These are phyloP conservation scores for Scatophagus argus DNA, from an alignment of 2,113 vertebrate species.

Conservation along the genomic window DNA sequence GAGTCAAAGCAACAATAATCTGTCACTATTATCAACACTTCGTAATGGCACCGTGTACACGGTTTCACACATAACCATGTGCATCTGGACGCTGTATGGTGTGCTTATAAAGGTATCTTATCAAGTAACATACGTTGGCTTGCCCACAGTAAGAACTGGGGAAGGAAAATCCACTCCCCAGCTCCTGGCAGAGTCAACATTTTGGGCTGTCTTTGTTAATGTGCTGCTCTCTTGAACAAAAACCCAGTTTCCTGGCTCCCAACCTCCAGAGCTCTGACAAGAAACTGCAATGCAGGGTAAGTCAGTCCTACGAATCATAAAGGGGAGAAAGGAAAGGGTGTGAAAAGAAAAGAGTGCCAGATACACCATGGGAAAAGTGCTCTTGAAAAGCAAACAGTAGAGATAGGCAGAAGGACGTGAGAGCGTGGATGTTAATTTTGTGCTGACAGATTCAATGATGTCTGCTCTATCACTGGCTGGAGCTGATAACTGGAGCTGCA, in stretches of 20 bases:
- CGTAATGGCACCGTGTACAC: neutral
- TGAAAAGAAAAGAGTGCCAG: constrained; percentile 36
- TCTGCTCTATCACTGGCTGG: constrained; percentile 36
- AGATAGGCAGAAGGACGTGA: constrained; percentile 42
- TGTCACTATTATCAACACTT: neutral
- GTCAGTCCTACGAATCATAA: constrained; percentile 25
- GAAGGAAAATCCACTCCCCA: constrained; percentile 16
- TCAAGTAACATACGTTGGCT: constrained; percentile 10
- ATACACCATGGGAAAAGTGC: constrained; percentile 28
- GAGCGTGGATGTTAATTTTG: constrained; percentile 31
- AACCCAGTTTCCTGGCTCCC: constrained; percentile 39
- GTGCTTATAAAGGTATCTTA: constrained; percentile 5
- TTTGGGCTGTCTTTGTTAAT: constrained; percentile 25
- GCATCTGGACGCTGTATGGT: constrained; percentile 9
- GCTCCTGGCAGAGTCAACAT: constrained; percentile 39
- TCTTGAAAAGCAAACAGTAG: constrained; percentile 22
- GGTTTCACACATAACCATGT: constrained; percentile 1
- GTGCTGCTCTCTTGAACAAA: constrained; percentile 34
- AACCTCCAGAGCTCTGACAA: constrained; percentile 52
- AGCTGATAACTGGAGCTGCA: constrained; percentile 51
- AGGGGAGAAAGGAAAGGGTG: constrained; percentile 41
- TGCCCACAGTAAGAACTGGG: constrained; percentile 2
- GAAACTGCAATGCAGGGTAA: constrained; percentile 75
- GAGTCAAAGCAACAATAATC: neutral
- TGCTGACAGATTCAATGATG: constrained; percentile 72